Conservation (phyloP, 2,888 invertebrate species). For the Mellilla xanthometata region DNA sequence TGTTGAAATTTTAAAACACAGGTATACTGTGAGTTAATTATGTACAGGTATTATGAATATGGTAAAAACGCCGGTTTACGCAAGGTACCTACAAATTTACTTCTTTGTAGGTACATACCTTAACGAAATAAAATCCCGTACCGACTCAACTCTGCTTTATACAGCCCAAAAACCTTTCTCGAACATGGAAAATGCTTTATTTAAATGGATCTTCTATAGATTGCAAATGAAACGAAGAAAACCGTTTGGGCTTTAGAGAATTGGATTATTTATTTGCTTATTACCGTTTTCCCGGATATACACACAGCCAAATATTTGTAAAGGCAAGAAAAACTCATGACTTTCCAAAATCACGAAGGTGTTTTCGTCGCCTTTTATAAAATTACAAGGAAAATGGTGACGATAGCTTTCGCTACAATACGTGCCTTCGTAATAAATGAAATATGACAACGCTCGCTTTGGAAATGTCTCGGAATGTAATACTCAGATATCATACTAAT, state of each 20-base stretch:
- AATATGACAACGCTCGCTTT: too few relatives aligned
- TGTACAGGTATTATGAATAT: too few relatives aligned
- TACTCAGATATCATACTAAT: too few relatives aligned
- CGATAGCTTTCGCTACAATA: slow-evolving; percentile 9
- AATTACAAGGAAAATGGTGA: slow-evolving; percentile 13
- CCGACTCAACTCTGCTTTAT: slow-evolving; percentile 36
- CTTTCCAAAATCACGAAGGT: slow-evolving; percentile 10
- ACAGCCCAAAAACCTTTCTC: slow-evolving; percentile 37
- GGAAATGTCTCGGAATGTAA: too few relatives aligned
- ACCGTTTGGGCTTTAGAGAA: slow-evolving; percentile 26
- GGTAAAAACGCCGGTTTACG: too few relatives aligned
- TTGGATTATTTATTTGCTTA: slow-evolving; percentile 15
- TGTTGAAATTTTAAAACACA: too few relatives aligned
- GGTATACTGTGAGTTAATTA: too few relatives aligned
- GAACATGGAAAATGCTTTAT: slow-evolving; percentile 48
- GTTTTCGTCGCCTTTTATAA: slow-evolving; percentile 15
- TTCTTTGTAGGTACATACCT: slow-evolving; percentile 42
- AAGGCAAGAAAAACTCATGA: slow-evolving; percentile 10
- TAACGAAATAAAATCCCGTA: slow-evolving; percentile 30
- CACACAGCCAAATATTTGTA: too few relatives aligned
- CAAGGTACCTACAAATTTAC: too few relatives aligned
- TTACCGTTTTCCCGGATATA: background rate
- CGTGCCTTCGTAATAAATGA: background rate
- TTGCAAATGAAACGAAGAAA: slow-evolving; percentile 27
- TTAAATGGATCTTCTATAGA: slow-evolving; percentile 19